Percentiles rank a stretch among this genome's conserved stretches.
phyloP scores from a whole-genome alignment of 1,140 invertebrate species.

The Drosophila sturtevanti region DNA sequence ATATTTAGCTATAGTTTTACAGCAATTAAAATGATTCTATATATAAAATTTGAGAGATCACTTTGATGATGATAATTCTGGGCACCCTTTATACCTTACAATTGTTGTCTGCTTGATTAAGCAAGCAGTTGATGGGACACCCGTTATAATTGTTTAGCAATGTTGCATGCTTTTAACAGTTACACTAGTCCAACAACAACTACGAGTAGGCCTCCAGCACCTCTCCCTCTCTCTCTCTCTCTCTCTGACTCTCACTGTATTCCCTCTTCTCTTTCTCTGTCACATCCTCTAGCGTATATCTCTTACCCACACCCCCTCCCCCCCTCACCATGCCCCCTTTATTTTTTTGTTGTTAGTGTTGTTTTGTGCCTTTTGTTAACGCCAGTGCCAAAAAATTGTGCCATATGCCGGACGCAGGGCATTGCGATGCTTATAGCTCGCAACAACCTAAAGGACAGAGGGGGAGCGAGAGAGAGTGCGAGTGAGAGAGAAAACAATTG shows the following conservation, averaged over 20 bases:
- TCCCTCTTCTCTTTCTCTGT: background rate
- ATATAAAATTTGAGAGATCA: background rate
- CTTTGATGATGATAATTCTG: no score
- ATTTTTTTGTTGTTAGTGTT: conserved; percentile 51
- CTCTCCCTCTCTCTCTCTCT: background rate
- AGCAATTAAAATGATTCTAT: no score
- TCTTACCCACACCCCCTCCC: background rate
- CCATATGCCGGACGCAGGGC: conserved; percentile 69
- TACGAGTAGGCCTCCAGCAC: conserved; percentile 41
- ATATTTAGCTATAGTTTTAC: no score
- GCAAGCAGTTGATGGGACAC: conserved; percentile 7
- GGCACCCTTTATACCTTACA: background rate
- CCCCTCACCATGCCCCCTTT: no score
- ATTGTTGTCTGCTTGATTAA: background rate
- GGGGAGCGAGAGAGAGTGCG: background rate
- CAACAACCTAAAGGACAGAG: background rate
- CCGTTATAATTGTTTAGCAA: conserved; percentile 41
- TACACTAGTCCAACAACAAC: conserved; percentile 18
- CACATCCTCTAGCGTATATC: background rate
- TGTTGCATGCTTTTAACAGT: conserved; percentile 58
- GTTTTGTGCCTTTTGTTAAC: conserved; percentile 70
- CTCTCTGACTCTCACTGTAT: background rate
- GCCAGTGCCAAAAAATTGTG: conserved; percentile 66
- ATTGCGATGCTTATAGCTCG: conserved; percentile 55
- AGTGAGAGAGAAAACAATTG: background rate